Evolutionary conservation across 2,888 invertebrate genomes (phyloP), one percentile per base, ranked within the genome.

Genomic region (Drosophila picticornis): DNA sequence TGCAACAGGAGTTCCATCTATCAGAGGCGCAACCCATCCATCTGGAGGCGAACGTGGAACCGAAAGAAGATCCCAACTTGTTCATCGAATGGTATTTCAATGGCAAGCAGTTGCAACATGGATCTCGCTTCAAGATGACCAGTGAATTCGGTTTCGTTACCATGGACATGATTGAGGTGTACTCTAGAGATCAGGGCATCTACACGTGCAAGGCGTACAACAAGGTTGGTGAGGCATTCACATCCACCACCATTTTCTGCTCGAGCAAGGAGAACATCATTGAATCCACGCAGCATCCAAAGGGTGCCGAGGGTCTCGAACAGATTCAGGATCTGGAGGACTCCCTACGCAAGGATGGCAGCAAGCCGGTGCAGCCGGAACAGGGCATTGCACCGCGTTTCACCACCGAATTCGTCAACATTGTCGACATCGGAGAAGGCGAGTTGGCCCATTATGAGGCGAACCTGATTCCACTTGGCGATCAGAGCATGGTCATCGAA

Each of bases 381-480:
- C 96, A 95, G 77, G 98, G 97, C 13, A 96, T 97, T 91, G 96
- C 98, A 66, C 98, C 98, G 46, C 96, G 96, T 68, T 98, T 98
- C 91, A 97, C 97, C 9, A 97, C 97, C 0, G 96, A 97, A 91
- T 98, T 98, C 93, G 95, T 96, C 83, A 96, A 97, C 81, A 94
- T 98, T 71, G 94, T 95, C 13, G 97, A 97, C 88, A 94, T 99
- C 57, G 96, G 96, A 48, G 99, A 99, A 94, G 98, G 98, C 67
- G 98, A 99, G 93, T 96, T 98, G 83, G 99, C 99, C 81, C 99
- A 99, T 93, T 99, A 99, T 93, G 99, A 99, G 94, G 99, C 99
- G 43, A 98, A 97, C 57, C 95, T 99, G 10, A 97, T 98, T 59
- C 99, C 99, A 16, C 96, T 97, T 56, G 98, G 98, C 16, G 98